Evolutionary conservation across 2,113 vertebrate genomes (phyloP), one percentile per base, ranked within the genome.

Genomic region (Lasiurus borealis): DNA sequence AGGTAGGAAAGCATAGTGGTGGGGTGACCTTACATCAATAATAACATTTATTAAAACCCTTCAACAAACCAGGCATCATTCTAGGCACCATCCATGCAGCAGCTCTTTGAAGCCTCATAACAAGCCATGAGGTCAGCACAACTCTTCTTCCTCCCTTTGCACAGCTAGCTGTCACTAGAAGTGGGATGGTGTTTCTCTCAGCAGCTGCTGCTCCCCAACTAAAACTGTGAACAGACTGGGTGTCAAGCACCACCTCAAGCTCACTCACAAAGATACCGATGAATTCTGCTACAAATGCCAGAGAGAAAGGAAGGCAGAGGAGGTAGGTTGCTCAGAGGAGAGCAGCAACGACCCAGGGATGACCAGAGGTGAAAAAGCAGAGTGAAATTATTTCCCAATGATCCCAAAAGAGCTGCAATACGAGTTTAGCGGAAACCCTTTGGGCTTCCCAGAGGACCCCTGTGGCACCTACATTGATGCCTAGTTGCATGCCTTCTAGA

Each of bases 141-240:
- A 16, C 6, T 69, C 0, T 1, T 71, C 0, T 0, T 71, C 3
- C n/a, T 46, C 46, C 18, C 27, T 9, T 7, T 34, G 1, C n/a
- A 44, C 50, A 29, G n/a, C 31, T 54, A n/a, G 27, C 25, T 64
- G 36, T 48, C 46, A 19, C 29, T 3, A 50, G 29, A 50, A 19
- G 34, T 12, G 31, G 7, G 2, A 13, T 5, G 8, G 6, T 1
- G 13, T 57, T 88, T 83, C 52, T 71, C 64, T 77, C 71, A 19
- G 15, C 40, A 18, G 18, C 36, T 52, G 40, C 36, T 54, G 27
- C 75, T 84, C 29, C 54, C 92, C 40, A 16, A 34, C 46, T 18
- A 23, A 7, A 57, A 34, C 27, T 52, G 54, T 34, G 66, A 76
- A 82, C 44, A 75, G 23, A 19, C 25, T 62, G 50, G 50, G 27